phyloP scores from a whole-genome alignment of 2,888 invertebrate species.

The Tenodera sinensis region DNA sequence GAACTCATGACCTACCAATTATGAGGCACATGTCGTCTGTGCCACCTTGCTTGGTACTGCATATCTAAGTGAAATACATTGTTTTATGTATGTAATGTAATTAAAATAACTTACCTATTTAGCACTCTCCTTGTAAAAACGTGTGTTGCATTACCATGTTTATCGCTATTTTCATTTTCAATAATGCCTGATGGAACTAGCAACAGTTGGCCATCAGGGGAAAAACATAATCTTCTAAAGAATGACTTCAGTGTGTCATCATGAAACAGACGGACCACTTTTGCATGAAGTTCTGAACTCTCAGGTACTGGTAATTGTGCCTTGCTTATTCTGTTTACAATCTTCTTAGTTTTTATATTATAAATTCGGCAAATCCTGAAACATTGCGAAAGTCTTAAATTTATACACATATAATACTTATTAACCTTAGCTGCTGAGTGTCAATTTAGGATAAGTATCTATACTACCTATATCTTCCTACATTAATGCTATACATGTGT shows the following conservation, averaged over 20 bases:
- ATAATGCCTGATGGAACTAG: conserved; percentile 88
- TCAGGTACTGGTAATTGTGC: conserved; percentile 49
- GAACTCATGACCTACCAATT: too few relatives aligned
- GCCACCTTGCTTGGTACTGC: too few relatives aligned
- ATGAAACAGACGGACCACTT: conserved; percentile 71
- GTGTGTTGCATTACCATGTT: conserved; percentile 54
- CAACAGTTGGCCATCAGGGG: conserved; percentile 86
- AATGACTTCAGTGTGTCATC: conserved; percentile 94
- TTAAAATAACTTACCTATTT: conserved; percentile 43
- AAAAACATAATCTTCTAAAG: conserved; percentile 83
- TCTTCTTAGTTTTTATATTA: conserved; percentile 54
- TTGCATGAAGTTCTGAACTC: conserved; percentile 56
- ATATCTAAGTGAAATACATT: too few relatives aligned
- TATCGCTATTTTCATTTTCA: conserved; percentile 59
- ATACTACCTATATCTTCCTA: too few relatives aligned
- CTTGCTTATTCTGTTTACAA: conserved; percentile 63
- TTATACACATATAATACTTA: background rate
- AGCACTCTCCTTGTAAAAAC: conserved; percentile 54
- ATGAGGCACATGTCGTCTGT: too few relatives aligned
- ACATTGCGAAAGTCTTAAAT: background rate
- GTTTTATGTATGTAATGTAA: too few relatives aligned
- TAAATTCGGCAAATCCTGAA: conserved; percentile 25
- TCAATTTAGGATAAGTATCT: too few relatives aligned
- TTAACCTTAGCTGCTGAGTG: too few relatives aligned
- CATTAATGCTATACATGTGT: too few relatives aligned